Evolutionary conservation across 2,888 invertebrate genomes (phyloP).

Genomic region (Didymodactylos carnosus): DNA sequence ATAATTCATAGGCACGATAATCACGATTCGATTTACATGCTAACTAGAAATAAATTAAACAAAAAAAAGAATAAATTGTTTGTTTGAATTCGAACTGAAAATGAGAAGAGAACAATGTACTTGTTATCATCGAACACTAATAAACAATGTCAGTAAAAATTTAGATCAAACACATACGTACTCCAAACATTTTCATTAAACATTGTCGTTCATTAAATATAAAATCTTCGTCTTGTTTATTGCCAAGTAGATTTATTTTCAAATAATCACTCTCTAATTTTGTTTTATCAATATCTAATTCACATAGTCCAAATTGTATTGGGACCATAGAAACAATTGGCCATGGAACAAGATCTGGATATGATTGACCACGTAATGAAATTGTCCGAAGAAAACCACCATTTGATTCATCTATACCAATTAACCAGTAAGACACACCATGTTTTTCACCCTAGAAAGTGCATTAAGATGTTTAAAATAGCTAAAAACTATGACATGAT

Average conservation of each 20-base stretch:
- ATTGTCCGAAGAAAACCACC: neutral
- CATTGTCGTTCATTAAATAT: neutral
- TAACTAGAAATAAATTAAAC: too few relatives aligned
- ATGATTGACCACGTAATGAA: neutral
- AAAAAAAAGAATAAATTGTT: neutral
- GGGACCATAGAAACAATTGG: neutral
- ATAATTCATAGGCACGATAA: constrained; percentile 62
- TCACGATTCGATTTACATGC: constrained; percentile 65
- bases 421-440: neutral
- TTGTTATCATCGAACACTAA: too few relatives aligned
- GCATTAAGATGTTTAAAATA: too few relatives aligned
- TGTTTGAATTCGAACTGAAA: too few relatives aligned
- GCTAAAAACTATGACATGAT: too few relatives aligned
- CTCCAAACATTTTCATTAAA: neutral
- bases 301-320: neutral
- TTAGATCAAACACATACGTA: neutral
- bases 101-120: too few relatives aligned
- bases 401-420: neutral
- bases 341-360: neutral
- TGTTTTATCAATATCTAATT: neutral
- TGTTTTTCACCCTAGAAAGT: neutral
- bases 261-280: neutral
- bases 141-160: too few relatives aligned
- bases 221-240: neutral
- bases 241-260: neutral